Evolutionary conservation across 2,797 vertebrate species (phyloP).

Genomic region (Petrocephalus schoutedeni): DNA sequence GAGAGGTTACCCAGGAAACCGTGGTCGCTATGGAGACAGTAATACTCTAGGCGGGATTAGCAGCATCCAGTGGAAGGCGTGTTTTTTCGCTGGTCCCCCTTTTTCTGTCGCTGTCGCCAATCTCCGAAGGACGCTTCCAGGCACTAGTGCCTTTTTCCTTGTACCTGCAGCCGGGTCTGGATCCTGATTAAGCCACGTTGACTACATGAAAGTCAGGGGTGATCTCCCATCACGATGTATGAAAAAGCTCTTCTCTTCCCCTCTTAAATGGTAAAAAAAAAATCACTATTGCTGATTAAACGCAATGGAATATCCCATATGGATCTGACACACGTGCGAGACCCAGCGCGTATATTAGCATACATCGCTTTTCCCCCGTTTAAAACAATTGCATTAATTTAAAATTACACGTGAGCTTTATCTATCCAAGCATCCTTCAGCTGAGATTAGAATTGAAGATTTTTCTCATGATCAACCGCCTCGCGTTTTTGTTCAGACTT

Average conservation of each 20-base stretch:
- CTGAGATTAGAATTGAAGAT: background rate
- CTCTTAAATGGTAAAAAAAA: conserved; percentile 1
- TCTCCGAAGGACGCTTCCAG: conserved; percentile 1
- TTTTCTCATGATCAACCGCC: background rate
- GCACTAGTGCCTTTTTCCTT: background rate
- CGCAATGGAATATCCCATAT: background rate
- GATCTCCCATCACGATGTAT: background rate
- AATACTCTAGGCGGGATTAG: conserved; percentile 78
- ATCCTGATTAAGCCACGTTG: conserved; percentile 7
- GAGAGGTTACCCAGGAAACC: conserved; percentile 88
- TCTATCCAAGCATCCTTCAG: conserved; percentile 13
- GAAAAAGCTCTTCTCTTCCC: background rate
- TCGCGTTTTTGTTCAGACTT: background rate
- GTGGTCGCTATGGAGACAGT: conserved; percentile 84
- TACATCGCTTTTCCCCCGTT: background rate
- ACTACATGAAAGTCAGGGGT: background rate
- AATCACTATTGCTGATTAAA: conserved; percentile 17
- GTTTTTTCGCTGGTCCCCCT: conserved; percentile 57
- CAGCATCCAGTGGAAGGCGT: conserved; percentile 78
- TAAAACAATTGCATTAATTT: conserved; percentile 8
- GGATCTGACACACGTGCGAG: conserved; percentile 5
- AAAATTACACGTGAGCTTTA: conserved; percentile 7
- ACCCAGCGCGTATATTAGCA: background rate
- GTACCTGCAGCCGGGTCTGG: background rate
- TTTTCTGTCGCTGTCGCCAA: conserved; percentile 28